phyloP scores from a whole-genome alignment of 2,797 vertebrate species.

The Phyllotis vaccarum region DNA sequence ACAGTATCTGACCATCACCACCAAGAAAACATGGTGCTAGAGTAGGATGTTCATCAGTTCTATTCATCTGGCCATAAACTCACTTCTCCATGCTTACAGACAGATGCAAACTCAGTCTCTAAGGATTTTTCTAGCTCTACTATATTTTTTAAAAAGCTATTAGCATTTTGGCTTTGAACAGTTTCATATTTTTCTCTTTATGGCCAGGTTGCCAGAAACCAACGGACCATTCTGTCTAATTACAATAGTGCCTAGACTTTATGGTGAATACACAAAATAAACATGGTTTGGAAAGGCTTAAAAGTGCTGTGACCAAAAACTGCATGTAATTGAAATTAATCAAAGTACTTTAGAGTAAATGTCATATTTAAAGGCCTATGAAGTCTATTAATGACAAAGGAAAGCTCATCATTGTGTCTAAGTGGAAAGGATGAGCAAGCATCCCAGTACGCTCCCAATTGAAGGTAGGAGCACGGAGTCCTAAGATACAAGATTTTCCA shows the following conservation, averaged over 20 bases:
- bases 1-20: conserved; percentile 18
- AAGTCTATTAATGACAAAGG: conserved; percentile 45
- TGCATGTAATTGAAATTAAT: conserved; percentile 70
- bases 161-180: conserved; percentile 63
- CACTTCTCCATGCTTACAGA: conserved; percentile 37
- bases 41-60: conserved; percentile 56
- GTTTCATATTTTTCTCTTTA: conserved; percentile 48
- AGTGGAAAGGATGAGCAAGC: neutral
- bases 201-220: conserved; percentile 58
- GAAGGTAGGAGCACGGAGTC: neutral
- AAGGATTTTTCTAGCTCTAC: conserved; percentile 46
- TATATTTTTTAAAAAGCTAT: conserved; percentile 56
- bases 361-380: neutral
- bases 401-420: conserved; percentile 21
- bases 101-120: conserved; percentile 9
- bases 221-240: conserved; percentile 67
- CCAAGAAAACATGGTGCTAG: conserved; percentile 29
- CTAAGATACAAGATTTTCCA: neutral
- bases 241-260: conserved; percentile 55
- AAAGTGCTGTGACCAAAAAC: conserved; percentile 48
- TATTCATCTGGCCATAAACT: conserved; percentile 49
- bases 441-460: neutral
- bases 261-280: conserved; percentile 69
- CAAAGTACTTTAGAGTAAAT: conserved; percentile 56
- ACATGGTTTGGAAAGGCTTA: conserved; percentile 61